Evolutionary conservation across 2,888 invertebrate genomes (phyloP), one percentile per base, ranked within the genome.

Genomic region (Emmelina monodactyla): DNA sequence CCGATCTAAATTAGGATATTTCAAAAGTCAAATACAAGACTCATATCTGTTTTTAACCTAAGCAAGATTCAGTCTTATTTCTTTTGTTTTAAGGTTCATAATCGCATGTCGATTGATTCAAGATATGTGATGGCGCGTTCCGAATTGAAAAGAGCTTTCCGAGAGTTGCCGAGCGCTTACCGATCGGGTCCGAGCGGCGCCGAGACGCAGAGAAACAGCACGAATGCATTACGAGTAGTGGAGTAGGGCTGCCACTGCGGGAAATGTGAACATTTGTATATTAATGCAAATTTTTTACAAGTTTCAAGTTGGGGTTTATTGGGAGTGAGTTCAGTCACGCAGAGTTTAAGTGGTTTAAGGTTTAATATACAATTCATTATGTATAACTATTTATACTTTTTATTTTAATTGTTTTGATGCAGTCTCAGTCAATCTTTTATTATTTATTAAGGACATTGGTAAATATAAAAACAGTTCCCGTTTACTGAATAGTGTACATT

Each of bases 171-270:
- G 78, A 78, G 60, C 66, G 61, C 55, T 63, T 78, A 78, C 78
- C 76, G 78, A 78, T 78, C 78, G 62, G 67, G 72, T 61, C 76
- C 76, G 78, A 78, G 57, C 50, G 71, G 65, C 69, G 72, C 75
- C 78, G 78, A 79, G 67, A 60, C 64, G 59, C 61, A 50, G 65
- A n/a, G n/a, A n/a, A n/a, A n/a, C n/a, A n/a, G n/a, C n/a, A n/a
- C 69, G 75, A 73, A 72, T 76, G 78, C 78, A 76, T 75, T 75
- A 75, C 75, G n/a, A n/a, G 64, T 62, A 57, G 58, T 51, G 56
- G 37, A 38, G 38, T 64, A 78, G 75, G 78, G 78, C 39, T 75
- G n/a, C n/a, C n/a, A n/a, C n/a, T n/a, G n/a, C n/a, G n/a, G n/a
- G n/a, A n/a, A n/a, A n/a, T n/a, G n/a, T n/a, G n/a, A n/a, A n/a